Base-by-base conservation (phyloP, 1,140 invertebrate genomes). In the Anastrepha obliqua region DNA sequence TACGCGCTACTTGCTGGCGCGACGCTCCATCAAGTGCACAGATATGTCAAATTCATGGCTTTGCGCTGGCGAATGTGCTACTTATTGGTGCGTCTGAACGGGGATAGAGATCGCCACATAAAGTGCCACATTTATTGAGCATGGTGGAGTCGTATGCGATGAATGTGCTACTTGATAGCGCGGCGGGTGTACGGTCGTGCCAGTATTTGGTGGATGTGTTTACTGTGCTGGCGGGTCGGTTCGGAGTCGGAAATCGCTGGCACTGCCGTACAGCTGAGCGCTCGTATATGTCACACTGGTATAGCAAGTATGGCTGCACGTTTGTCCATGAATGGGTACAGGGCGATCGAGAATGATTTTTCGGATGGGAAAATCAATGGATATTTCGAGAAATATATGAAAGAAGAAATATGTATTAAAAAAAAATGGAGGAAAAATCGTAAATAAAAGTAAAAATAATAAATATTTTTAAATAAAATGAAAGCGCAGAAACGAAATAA, bases 31-130 rank as follows among this genome's bases (percentile, higher is more conserved):
- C 89, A 93, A 93, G 92, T 91, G 87, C 90, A 62, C 89, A 89
- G 91, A 93, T 89, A 93, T 93, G 92, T 93, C 92, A 93, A 93
- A 93, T 89, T 90, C 89, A 87, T 74, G 85, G 87, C 89, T 70
- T 74, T 89, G 90, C 91, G 89, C 85, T 70, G 86, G 70, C 78
- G 51, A 88, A 70, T 87, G 20, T 2, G 0, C 59, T 86, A 87
- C 89, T 90, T 90, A 64, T 51, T 89, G 87, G 88, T 13, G 70
- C 85, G 62, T 87, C 87, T 85, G 88, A 89, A 88, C 88, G 87
- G 88, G 89, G 88, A 89, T 89, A 89, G 87, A 88, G 85, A 85
- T 65, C 86, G 88, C 51, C 67, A 13, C 87, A 88, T 88, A 87
- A 88, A 86, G 87, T 88, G 78, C 51, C 29, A 29, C 59, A 87